These are phyloP conservation scores for Hypolimnas misippus DNA, from an alignment of 2,888 invertebrate species.

Conservation along the genomic window DNA sequence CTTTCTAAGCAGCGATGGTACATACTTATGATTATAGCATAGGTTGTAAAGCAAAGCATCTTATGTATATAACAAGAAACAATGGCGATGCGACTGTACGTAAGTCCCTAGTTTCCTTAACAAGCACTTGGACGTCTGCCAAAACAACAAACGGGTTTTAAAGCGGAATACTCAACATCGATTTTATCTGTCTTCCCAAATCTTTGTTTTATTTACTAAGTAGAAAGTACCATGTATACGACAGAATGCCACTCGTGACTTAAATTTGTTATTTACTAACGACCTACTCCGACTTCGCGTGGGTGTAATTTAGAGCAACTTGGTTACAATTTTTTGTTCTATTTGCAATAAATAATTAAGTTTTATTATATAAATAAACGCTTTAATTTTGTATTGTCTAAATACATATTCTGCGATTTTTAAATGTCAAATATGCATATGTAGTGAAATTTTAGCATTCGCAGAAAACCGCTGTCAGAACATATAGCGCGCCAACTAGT, in stretches of 20 bases:
- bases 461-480: too few species aligned
- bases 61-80: slow-evolving; percentile 58
- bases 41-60: slow-evolving; percentile 1
- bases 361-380: too few species aligned
- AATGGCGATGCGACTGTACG: slow-evolving; percentile 57
- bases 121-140: slow-evolving; percentile 77
- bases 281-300: too few species aligned
- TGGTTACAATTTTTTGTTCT: too few species aligned
- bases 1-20: not conserved
- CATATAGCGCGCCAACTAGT: too few species aligned
- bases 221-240: not conserved
- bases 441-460: too few species aligned
- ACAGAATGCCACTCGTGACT: slow-evolving; percentile 2
- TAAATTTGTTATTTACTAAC: not conserved
- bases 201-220: slow-evolving; percentile 16
- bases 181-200: slow-evolving; percentile 28
- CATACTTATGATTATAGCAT: not conserved
- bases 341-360: too few species aligned
- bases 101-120: slow-evolving; percentile 75
- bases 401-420: too few species aligned
- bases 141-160: slow-evolving; percentile 67
- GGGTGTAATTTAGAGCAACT: too few species aligned
- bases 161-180: slow-evolving; percentile 32
- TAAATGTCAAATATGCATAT: too few species aligned
- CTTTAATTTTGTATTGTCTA: too few species aligned